Evolutionary conservation across 2,888 invertebrate genomes (phyloP).

Genomic region (Syrista parreyssii): DNA sequence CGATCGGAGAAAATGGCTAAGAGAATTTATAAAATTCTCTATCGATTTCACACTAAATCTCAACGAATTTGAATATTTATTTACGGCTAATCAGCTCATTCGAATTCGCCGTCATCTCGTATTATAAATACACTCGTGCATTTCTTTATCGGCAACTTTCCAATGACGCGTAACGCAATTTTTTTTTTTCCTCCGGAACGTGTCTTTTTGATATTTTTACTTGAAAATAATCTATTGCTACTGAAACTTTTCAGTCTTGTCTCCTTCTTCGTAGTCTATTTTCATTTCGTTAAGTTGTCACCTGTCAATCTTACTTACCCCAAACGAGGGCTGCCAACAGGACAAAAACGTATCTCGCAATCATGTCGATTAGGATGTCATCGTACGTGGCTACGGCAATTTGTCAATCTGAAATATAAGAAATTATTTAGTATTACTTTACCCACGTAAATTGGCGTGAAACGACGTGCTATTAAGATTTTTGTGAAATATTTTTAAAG

Average conservation of each 20-base stretch:
- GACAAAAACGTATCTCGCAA: conserved; percentile 47
- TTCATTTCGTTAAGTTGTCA: neutral
- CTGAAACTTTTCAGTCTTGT: neutral
- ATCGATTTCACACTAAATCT: neutral
- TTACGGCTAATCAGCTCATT: neutral
- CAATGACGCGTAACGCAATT: neutral
- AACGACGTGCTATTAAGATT: neutral
- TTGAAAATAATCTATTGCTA: neutral
- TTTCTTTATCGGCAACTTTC: neutral
- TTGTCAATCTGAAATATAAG: conserved; percentile 48
- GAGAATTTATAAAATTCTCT: neutral
- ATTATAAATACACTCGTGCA: neutral
- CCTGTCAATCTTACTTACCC: conserved; percentile 43
- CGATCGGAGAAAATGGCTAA: neutral
- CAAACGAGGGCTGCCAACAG: conserved; percentile 41
- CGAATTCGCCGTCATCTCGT: neutral
- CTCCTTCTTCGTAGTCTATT: neutral
- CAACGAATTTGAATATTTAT: neutral
- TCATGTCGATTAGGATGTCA: conserved; percentile 57
- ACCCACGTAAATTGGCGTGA: neutral
- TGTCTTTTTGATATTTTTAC: neutral
- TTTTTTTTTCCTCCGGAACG: neutral
- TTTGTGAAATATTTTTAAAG: neutral
- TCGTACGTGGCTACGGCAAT: conserved; percentile 44
- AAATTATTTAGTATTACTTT: neutral